phyloP scores from a whole-genome alignment of 92 coral and sea anemone species.

The Phenganax stokvisi region DNA sequence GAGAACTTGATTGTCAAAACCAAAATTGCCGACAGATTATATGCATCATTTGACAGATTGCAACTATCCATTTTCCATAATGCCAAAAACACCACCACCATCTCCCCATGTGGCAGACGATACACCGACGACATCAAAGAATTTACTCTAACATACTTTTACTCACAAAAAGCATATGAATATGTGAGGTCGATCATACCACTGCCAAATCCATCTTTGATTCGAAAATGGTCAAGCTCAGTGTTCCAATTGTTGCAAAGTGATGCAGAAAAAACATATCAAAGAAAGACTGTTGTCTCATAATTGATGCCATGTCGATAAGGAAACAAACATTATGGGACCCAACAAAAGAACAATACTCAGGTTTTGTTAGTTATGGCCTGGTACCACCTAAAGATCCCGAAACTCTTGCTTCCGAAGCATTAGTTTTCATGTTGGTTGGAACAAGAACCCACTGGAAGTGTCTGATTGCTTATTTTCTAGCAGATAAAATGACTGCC shows the following conservation, averaged over 20 bases:
- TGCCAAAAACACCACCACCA: neutral
- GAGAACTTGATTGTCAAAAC: neutral
- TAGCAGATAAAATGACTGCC: neutral
- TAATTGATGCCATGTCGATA: neutral
- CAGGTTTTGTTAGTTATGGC: neutral
- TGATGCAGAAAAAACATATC: neutral
- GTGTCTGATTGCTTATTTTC: neutral
- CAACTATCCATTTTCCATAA: slow-evolving; percentile 4
- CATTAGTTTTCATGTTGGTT: neutral
- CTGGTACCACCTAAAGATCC: neutral
- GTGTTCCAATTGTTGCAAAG: neutral
- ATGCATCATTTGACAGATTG: slow-evolving; percentile 9
- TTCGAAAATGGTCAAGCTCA: neutral
- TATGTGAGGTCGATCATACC: slow-evolving; percentile 8
- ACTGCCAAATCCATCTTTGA: neutral
- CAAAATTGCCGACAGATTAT: neutral
- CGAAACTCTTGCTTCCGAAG: neutral
- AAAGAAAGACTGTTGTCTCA: slow-evolving; percentile 8
- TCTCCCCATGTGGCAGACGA: neutral
- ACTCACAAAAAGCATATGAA: slow-evolving; percentile 7
- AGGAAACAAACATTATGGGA: slow-evolving; percentile 2
- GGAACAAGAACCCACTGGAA: slow-evolving; percentile 9
- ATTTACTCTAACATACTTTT: slow-evolving; percentile 10
- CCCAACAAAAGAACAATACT: neutral
- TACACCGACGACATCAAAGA: slow-evolving; percentile 10